Evolutionary conservation across 2,113 vertebrate genomes (phyloP).

Genomic region (Caracal caracal): DNA sequence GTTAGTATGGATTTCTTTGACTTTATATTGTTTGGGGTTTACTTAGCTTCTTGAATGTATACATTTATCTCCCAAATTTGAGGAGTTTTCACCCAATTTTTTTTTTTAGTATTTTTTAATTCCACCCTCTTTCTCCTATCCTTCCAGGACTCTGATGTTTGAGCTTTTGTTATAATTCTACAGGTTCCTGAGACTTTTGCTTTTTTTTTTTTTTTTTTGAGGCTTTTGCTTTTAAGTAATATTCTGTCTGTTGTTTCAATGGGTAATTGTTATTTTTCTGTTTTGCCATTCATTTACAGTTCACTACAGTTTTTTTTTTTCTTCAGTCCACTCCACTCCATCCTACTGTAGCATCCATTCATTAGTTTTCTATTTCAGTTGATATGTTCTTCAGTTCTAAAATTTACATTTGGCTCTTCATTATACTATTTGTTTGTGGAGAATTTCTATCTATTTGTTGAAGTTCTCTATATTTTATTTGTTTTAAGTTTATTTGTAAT

Average conservation of each 20-base stretch:
- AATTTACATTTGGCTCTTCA: neutral
- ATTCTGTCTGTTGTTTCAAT: neutral
- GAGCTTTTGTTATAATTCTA: neutral
- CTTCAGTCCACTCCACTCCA: neutral
- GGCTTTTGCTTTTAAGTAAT: neutral
- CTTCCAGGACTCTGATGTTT: neutral
- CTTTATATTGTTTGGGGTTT: neutral
- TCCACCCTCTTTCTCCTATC: neutral
- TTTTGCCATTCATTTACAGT: neutral
- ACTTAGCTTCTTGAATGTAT: neutral
- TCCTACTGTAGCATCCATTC: neutral
- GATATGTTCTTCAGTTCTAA: neutral
- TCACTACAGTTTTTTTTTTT: neutral
- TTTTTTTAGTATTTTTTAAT: neutral
- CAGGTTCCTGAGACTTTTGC: neutral
- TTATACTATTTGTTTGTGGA: neutral
- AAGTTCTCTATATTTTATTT: neutral
- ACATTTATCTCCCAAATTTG: neutral
- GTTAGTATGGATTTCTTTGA: neutral
- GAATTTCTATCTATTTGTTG: neutral
- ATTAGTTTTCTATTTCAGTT: neutral
- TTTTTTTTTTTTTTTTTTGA: neutral
- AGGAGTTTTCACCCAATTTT: neutral
- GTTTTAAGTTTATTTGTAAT: neutral
- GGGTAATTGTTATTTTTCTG: neutral